Evolutionary conservation across 2,113 vertebrate species (phyloP).

Genomic region (Pelvicachromis taeniatus): DNA sequence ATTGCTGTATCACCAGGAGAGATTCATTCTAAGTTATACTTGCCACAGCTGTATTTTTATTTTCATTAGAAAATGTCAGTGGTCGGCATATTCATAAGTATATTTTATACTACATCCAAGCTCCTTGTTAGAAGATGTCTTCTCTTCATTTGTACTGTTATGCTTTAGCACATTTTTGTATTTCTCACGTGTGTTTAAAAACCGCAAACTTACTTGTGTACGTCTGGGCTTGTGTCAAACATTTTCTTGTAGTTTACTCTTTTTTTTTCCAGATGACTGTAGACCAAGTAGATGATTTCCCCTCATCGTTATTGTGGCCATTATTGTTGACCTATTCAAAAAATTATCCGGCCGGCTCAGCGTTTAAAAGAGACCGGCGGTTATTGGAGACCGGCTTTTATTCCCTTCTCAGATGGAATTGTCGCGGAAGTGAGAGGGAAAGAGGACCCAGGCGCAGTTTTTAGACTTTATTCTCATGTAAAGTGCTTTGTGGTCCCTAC

Average conservation of each 20-base stretch:
- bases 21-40: background rate
- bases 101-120: background rate
- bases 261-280: background rate
- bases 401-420: too few species aligned
- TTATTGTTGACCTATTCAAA: background rate
- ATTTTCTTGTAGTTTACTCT: background rate
- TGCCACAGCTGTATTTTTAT: background rate
- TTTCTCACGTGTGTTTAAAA: background rate
- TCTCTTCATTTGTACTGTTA: background rate
- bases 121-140: background rate
- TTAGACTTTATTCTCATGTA: too few species aligned
- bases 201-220: background rate
- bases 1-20: background rate
- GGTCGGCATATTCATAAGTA: background rate
- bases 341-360: too few species aligned
- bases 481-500: too few species aligned
- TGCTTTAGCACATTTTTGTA: background rate
- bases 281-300: background rate
- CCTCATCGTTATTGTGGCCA: background rate
- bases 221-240: background rate
- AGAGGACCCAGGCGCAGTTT: too few species aligned
- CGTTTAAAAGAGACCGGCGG: too few species aligned
- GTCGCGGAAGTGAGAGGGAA: too few species aligned
- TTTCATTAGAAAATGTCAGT: background rate
- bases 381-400: too few species aligned